phyloP scores from a whole-genome alignment of 2,888 invertebrate genomes.

The Rhamphomyia laevipes region DNA sequence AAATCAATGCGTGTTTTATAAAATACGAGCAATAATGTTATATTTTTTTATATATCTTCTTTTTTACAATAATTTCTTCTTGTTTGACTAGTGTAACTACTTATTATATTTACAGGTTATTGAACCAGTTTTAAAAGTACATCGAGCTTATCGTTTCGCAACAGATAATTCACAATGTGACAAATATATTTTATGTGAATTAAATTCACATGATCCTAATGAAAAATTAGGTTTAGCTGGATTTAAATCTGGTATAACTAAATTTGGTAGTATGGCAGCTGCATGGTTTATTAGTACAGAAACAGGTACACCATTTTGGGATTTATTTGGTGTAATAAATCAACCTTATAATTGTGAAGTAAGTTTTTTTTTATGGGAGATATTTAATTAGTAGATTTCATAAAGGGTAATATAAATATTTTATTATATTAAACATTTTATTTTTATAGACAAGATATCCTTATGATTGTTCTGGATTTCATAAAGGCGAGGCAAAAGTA shows the following conservation, averaged over 20 bases:
- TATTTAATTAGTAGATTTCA: no score
- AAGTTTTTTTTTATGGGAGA: constrained; percentile 23
- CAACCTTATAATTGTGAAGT: constrained; percentile 64
- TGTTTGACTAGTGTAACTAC: neutral
- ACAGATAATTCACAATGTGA: constrained; percentile 58
- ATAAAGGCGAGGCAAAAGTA: constrained; percentile 68
- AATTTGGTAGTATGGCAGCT: constrained; percentile 60
- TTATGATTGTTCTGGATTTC: constrained; percentile 65
- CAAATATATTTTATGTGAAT: constrained; percentile 64
- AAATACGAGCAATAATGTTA: no score
- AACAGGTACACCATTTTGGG: constrained; percentile 65
- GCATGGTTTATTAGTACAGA: constrained; percentile 66
- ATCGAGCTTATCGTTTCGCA: constrained; percentile 67
- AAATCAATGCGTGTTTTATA: no score
- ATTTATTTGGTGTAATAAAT: constrained; percentile 61
- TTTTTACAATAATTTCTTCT: constrained; percentile 1
- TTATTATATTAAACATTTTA: constrained; percentile 11
- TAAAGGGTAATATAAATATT: neutral
- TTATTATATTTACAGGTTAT: constrained; percentile 43
- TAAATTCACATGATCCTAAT: constrained; percentile 52
- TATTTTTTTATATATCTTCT: neutral
- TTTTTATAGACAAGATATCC: constrained; percentile 39
- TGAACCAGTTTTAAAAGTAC: constrained; percentile 69
- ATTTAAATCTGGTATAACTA: constrained; percentile 59
- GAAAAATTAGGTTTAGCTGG: constrained; percentile 46